phyloP scores from a whole-genome alignment of 1,140 invertebrate genomes.

The Hormaphis cornu region DNA sequence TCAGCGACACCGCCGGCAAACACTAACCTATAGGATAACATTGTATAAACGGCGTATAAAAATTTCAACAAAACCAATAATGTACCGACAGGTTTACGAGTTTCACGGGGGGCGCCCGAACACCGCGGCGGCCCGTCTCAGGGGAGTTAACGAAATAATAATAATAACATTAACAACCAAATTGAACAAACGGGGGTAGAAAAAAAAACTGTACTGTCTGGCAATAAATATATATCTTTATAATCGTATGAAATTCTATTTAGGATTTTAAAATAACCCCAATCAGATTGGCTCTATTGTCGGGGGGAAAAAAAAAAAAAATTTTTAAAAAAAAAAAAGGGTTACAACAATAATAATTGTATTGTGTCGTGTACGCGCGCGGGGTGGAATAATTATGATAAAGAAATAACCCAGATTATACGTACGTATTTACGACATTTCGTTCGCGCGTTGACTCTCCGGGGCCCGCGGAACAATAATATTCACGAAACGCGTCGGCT shows the following conservation, averaged over 20 bases:
- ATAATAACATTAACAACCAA: constrained; percentile 29
- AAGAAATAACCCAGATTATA: constrained; percentile 16
- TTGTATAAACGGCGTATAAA: neutral
- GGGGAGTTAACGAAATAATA: constrained; percentile 22
- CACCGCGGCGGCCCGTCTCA: too few species aligned
- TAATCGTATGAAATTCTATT: constrained; percentile 31
- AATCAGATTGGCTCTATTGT: constrained; percentile 21
- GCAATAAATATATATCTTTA: constrained; percentile 29
- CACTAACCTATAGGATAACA: too few species aligned
- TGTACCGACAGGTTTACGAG: constrained; percentile 30
- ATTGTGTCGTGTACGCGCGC: neutral
- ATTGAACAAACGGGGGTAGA: constrained; percentile 3
- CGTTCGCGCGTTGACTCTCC: neutral
- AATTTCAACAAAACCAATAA: constrained; percentile 24
- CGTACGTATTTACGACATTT: neutral
- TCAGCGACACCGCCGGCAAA: neutral
- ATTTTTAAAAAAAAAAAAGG: neutral
- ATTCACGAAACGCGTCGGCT: constrained; percentile 1
- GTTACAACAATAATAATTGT: neutral
- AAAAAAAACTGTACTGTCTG: constrained; percentile 26
- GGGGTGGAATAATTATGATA: constrained; percentile 11
- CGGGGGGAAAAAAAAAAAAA: neutral
- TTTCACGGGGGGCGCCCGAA: neutral
- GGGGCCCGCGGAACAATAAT: constrained; percentile 2
- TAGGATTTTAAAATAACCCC: constrained; percentile 28